Conservation (phyloP, 2,888 invertebrate genomes). For the Chydorus sphaericus region DNA sequence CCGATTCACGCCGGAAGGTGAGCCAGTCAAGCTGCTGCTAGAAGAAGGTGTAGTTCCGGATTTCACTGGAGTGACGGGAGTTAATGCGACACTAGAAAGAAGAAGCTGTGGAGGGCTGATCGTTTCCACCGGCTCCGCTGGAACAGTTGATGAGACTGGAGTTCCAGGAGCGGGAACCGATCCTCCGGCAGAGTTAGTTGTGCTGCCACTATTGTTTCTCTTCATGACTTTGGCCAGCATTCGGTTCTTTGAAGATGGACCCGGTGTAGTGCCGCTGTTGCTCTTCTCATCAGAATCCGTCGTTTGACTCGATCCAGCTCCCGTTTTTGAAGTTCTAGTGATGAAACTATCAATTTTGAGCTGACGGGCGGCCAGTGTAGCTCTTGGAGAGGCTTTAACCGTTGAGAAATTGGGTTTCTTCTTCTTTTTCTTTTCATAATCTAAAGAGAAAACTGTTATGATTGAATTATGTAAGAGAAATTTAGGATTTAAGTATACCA, state of each 20-base stretch:
- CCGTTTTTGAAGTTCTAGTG: slow-evolving; percentile 5
- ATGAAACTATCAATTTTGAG: slow-evolving; percentile 9
- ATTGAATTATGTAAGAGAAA: too few species aligned
- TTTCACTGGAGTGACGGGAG: slow-evolving; percentile 15
- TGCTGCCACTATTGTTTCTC: background rate
- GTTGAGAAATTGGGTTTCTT: background rate
- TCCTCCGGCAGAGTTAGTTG: background rate
- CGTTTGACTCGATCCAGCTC: too few species aligned
- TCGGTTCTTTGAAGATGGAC: background rate
- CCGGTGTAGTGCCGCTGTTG: background rate
- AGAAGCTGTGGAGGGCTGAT: background rate
- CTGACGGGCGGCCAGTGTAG: slow-evolving; percentile 1
- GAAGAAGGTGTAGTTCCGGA: background rate
- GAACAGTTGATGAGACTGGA: slow-evolving; percentile 7
- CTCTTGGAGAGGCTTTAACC: background rate
- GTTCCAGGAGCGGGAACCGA: background rate
- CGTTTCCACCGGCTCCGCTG: slow-evolving; percentile 1
- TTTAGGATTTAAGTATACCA: too few species aligned
- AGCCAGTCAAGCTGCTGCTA: slow-evolving; percentile 23
- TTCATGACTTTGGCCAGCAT: slow-evolving; percentile 13
- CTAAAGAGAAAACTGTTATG: too few species aligned
- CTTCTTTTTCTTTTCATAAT: too few species aligned
- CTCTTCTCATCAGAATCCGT: slow-evolving; percentile 4
- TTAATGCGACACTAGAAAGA: too few species aligned
- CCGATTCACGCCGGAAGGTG: slow-evolving; percentile 45